Percentiles rank a stretch among this genome's conserved stretches.
These are phyloP conservation scores for Myodes glareolus DNA, from an alignment of 2,113 vertebrate species.

Conservation along the genomic window DNA sequence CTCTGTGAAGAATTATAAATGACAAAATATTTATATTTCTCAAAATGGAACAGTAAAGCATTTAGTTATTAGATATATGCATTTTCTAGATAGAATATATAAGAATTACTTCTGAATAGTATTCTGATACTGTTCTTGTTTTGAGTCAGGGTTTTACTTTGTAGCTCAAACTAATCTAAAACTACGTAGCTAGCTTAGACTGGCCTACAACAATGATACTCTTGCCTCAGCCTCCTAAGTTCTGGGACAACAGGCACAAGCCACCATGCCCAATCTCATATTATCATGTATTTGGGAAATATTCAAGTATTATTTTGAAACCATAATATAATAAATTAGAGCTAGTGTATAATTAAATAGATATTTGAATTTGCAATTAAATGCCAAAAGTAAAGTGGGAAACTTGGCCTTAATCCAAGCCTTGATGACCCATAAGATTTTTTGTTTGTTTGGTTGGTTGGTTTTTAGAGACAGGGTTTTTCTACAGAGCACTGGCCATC, in stretches of 20 bases:
- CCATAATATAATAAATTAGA: background rate
- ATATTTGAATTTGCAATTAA: background rate
- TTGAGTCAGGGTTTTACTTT: background rate
- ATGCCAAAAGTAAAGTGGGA: slow-evolving; percentile 30
- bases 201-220: background rate
- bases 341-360: slow-evolving; percentile 21
- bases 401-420: slow-evolving; percentile 23
- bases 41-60: slow-evolving; percentile 9
- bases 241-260: background rate
- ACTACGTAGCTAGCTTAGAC: background rate
- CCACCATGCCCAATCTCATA: background rate
- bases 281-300: background rate
- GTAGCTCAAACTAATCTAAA: background rate
- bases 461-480: background rate
- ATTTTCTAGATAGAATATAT: slow-evolving; percentile 8
- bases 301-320: background rate
- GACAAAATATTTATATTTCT: slow-evolving; percentile 19
- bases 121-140: background rate
- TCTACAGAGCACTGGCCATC: background rate
- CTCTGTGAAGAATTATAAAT: slow-evolving; percentile 26
- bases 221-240: background rate
- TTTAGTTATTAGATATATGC: slow-evolving; percentile 23
- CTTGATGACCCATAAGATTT: background rate
- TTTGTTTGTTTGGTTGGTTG: background rate
- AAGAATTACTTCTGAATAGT: slow-evolving; percentile 15